Percentiles rank a stretch among this genome's conserved stretches.
phyloP scores from a whole-genome alignment of 1,140 invertebrate species.

The Drosophila punjabiensis region DNA sequence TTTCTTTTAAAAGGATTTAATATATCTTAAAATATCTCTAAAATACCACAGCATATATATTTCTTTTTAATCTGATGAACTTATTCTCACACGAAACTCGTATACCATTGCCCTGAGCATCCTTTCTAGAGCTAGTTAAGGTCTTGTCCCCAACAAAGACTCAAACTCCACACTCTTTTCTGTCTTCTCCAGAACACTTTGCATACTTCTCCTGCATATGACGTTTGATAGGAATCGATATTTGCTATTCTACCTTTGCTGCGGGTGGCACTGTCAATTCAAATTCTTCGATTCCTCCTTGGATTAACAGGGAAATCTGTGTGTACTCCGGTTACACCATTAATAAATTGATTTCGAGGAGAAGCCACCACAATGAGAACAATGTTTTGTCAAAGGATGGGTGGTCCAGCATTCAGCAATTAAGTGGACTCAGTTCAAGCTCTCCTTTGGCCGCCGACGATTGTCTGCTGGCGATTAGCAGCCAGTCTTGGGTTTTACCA shows the following conservation, averaged over 20 bases:
- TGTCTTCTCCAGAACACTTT: constrained; percentile 45
- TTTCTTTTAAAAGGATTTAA: too few relatives aligned
- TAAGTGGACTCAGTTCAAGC: constrained; percentile 11
- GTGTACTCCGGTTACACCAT: neutral
- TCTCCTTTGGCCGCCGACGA: constrained; percentile 21
- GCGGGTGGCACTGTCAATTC: constrained; percentile 35
- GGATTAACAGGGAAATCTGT: constrained; percentile 27
- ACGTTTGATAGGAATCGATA: constrained; percentile 48
- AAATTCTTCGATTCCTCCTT: constrained; percentile 1
- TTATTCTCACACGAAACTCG: too few relatives aligned
- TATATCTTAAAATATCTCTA: too few relatives aligned
- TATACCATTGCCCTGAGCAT: neutral
- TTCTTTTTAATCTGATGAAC: too few relatives aligned
- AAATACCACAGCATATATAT: too few relatives aligned
- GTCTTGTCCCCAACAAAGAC: constrained; percentile 7
- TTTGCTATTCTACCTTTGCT: constrained; percentile 32
- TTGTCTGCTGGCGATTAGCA: constrained; percentile 53
- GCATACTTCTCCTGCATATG: constrained; percentile 44
- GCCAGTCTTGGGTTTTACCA: neutral
- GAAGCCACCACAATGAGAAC: constrained; percentile 21
- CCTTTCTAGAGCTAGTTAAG: neutral
- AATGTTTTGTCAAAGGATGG: constrained; percentile 33
- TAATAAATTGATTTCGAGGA: constrained; percentile 15
- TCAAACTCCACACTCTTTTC: neutral
- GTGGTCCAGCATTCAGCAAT: constrained; percentile 40